A percentile compares a stretch with the other conserved stretches of the same genome.
Conservation (phyloP, 2,113 vertebrate species). For the Atherinomorus stipes region DNA sequence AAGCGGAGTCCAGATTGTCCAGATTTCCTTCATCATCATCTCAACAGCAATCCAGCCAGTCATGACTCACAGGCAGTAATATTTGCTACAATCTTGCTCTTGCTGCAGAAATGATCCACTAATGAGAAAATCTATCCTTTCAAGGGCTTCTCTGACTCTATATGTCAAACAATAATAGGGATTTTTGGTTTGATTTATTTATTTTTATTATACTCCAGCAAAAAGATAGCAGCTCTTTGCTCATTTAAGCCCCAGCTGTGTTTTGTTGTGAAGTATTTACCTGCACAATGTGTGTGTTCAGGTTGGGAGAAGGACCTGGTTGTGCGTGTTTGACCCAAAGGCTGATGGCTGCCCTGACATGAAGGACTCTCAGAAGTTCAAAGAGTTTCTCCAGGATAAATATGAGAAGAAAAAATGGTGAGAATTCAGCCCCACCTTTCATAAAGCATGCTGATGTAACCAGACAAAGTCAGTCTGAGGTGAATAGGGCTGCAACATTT, state of each 20-base stretch:
- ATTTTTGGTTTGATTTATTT: not conserved
- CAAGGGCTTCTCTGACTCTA: not conserved
- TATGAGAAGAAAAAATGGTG: conserved; percentile 94
- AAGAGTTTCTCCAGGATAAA: conserved; percentile 94
- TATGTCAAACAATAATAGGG: conserved; percentile 19
- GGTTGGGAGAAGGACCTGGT: conserved; percentile 91
- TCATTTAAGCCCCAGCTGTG: not conserved
- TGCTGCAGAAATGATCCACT: conserved; percentile 34
- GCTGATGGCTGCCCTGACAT: conserved; percentile 86
- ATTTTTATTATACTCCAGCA: conserved; percentile 8
- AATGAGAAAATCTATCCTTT: conserved; percentile 34
- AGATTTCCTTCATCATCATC: conserved; percentile 36
- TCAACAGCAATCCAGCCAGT: conserved; percentile 21
- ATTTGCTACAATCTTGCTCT: conserved; percentile 30
- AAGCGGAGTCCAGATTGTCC: conserved; percentile 30
- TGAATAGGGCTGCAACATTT: not conserved
- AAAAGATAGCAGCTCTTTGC: not conserved
- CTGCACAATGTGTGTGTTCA: conserved; percentile 50
- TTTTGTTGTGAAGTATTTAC: not conserved
- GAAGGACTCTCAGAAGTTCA: conserved; percentile 91
- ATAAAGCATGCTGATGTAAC: not conserved
- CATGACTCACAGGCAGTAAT: conserved; percentile 58
- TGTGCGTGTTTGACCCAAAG: conserved; percentile 89
- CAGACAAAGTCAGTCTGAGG: not conserved
- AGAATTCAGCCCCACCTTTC: conserved; percentile 32